Evolutionary conservation across 35 echinoderm and acorn worm species (phyloP), one percentile per base, ranked within the genome.

Genomic region (Diadema setosum): DNA sequence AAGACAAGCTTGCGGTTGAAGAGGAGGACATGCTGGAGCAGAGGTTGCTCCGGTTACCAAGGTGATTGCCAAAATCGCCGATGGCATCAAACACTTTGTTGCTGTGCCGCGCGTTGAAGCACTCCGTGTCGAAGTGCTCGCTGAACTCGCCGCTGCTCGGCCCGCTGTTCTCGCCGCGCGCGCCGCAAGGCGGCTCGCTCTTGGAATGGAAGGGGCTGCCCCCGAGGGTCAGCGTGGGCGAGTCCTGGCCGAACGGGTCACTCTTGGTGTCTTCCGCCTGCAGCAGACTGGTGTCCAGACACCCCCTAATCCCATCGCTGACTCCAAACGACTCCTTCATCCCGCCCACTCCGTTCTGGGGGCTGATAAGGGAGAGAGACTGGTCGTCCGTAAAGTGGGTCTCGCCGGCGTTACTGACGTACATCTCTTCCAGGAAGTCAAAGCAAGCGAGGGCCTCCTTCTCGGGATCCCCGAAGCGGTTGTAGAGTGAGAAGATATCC

Each of bases 391-490:
- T 45, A 26, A 86, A 39, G 41, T 20, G 45, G 17, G 61, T 87
- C 58, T 73, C 85, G 64, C 20, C 84, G 0, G 58, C 40, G 33
- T 86, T 64, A 37, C 55, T 57, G 4, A 75, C n/a, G 15, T 74
- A 34, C 61, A 74, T 42, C 35, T 74, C 85, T 50, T 95, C 93
- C 45, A 97, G 74, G 82, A 97, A 97, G 58, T 93, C 94, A 65
- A 97, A 97, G 32, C 75, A 93, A 5, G 94, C 83, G 12, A 97
- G 85, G 21, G 94, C 94, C 56, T 97, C 86, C 40, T 92, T 85
- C 75, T 97, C 94, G 35, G 87, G 84, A 41, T 97, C 94, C 25
- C 87, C 91, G 44, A 86, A 97, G 55, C 94, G 65, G n/a, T 64
- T 97, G 74, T 87, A 97, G 52, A 97, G 58, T 24, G 85, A 83